phyloP scores from a whole-genome alignment of 2,797 vertebrate genomes.

The Syngnathus acus region DNA sequence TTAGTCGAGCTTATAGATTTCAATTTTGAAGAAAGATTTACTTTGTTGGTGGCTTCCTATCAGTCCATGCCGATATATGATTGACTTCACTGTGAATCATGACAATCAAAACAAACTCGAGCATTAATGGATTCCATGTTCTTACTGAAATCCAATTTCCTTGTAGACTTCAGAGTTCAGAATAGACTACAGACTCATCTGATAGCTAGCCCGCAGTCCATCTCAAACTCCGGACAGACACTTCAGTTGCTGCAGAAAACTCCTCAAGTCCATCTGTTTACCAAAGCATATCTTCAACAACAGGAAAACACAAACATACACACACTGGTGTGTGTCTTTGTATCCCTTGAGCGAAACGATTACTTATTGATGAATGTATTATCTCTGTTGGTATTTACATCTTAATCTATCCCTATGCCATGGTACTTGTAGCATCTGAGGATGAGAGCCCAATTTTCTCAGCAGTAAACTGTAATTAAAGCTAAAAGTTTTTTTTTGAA shows the following conservation, averaged over 20 bases:
- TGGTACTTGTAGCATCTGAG: background rate
- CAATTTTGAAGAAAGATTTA: too few relatives aligned
- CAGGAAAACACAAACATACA: too few relatives aligned
- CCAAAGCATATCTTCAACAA: background rate
- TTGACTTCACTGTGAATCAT: too few relatives aligned
- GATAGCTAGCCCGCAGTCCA: too few relatives aligned
- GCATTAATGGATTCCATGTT: background rate
- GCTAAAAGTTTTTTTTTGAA: constrained; percentile 15
- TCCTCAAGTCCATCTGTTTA: background rate
- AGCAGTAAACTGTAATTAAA: constrained; percentile 17
- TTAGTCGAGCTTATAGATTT: too few relatives aligned
- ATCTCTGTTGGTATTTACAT: background rate
- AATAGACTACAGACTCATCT: too few relatives aligned
- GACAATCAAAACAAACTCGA: background rate
- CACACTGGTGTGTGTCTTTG: background rate
- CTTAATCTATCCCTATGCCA: background rate
- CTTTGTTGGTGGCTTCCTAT: too few relatives aligned
- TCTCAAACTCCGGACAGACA: too few relatives aligned
- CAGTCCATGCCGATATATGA: too few relatives aligned
- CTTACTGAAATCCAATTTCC: too few relatives aligned
- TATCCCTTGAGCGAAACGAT: background rate
- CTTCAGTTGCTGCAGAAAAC: background rate
- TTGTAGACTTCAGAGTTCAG: too few relatives aligned
- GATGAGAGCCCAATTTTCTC: background rate
- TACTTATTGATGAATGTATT: background rate